Evolutionary conservation across 2,888 invertebrate species (phyloP).

Genomic region (Pteria penguin): DNA sequence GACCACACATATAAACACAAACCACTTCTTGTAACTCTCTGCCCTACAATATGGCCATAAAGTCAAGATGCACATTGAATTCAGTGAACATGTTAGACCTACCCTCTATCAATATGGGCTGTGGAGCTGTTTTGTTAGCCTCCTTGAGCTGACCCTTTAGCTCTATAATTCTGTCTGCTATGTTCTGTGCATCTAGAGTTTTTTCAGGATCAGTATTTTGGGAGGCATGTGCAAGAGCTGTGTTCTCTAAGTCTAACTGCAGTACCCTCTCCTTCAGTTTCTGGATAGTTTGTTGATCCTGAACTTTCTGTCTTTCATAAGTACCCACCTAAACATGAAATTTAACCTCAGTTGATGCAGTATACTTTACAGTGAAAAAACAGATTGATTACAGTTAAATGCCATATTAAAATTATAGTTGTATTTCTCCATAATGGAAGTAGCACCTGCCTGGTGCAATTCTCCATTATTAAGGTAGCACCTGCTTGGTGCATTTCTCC

Average conservation of each 20-base stretch:
- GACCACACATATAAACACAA: too few species aligned
- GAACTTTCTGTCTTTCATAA: conserved; percentile 87
- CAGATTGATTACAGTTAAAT: too few species aligned
- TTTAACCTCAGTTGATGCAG: too few species aligned
- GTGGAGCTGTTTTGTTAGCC: conserved; percentile 83
- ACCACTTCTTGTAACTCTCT: too few species aligned
- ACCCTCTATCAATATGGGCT: conserved; percentile 84
- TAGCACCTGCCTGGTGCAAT: too few species aligned
- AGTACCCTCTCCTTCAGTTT: conserved; percentile 81
- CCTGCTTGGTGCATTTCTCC: too few species aligned
- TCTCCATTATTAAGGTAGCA: too few species aligned
- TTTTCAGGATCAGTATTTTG: conserved; percentile 56
- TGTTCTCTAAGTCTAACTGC: conserved; percentile 80
- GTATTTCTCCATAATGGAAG: too few species aligned
- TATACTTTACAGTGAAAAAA: too few species aligned
- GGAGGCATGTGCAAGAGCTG: conserved; percentile 75
- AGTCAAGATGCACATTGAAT: too few species aligned
- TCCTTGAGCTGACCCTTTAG: conserved; percentile 84
- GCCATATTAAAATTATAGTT: too few species aligned
- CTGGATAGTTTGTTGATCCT: conserved; percentile 87
- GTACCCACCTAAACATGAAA: conserved; percentile 83
- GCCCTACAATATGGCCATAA: too few species aligned
- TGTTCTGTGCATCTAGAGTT: conserved; percentile 69
- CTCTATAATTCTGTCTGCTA: conserved; percentile 85
- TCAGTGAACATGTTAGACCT: conserved; percentile 45